Percentiles rank a stretch among this genome's conserved stretches.
phyloP scores from a whole-genome alignment of 2,888 invertebrate genomes.

The Drosophila flavopinicola region DNA sequence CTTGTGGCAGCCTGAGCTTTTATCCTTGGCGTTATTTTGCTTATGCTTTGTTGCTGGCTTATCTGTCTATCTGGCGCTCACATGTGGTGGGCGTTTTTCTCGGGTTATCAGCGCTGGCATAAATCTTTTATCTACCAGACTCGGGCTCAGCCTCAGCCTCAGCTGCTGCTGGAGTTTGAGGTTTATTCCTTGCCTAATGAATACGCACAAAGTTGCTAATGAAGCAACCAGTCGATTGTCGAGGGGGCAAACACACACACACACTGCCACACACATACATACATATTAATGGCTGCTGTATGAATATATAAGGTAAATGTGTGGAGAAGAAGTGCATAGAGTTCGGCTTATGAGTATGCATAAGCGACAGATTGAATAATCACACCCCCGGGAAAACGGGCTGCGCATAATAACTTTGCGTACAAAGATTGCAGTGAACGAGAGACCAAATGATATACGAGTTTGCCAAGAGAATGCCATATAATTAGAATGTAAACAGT shows the following conservation, averaged over 20 bases:
- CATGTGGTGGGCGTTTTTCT: slow-evolving; percentile 39
- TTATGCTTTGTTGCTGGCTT: slow-evolving; percentile 38
- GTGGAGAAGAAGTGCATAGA: slow-evolving; percentile 24
- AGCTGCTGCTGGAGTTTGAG: slow-evolving; percentile 46
- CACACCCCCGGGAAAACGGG: slow-evolving; percentile 61
- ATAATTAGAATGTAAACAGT: slow-evolving; percentile 21
- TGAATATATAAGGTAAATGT: slow-evolving; percentile 42
- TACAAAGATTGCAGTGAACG: slow-evolving; percentile 29
- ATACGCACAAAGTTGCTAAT: slow-evolving; percentile 80
- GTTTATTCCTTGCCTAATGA: slow-evolving; percentile 61
- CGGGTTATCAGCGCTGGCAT: slow-evolving; percentile 74
- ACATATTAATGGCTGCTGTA: slow-evolving; percentile 29
- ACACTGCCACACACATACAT: slow-evolving; percentile 15
- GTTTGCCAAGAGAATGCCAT: slow-evolving; percentile 4
- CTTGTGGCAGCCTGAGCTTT: slow-evolving; percentile 13
- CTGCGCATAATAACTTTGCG: slow-evolving; percentile 25
- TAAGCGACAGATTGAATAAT: slow-evolving; percentile 74
- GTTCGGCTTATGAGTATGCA: slow-evolving; percentile 43
- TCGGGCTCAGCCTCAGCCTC: too few species aligned
- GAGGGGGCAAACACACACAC: background rate
- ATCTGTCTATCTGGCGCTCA: slow-evolving; percentile 49
- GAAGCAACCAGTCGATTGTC: slow-evolving; percentile 65
- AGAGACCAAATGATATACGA: slow-evolving; percentile 20
- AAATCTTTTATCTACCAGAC: slow-evolving; percentile 75
- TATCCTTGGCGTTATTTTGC: slow-evolving; percentile 19